Conservation (phyloP, 2,113 vertebrate species). For the Hippocampus mohnikei region DNA sequence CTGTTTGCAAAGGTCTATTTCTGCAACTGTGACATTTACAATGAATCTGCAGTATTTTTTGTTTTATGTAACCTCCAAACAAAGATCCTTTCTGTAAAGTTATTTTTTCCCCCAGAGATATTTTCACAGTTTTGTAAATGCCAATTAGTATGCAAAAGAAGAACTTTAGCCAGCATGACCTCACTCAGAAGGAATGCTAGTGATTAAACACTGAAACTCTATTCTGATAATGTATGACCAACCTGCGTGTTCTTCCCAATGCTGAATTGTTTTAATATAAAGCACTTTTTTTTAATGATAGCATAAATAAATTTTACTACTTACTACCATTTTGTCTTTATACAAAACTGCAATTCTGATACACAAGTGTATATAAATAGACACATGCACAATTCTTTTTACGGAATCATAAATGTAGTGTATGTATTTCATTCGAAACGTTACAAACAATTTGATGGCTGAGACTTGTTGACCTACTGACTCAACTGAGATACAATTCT, state of each 20-base stretch:
- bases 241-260: slow-evolving; percentile 8
- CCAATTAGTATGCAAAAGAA: slow-evolving; percentile 26
- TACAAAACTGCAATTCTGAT: not conserved
- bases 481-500: not conserved
- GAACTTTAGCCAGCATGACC: slow-evolving; percentile 22
- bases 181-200: slow-evolving; percentile 21
- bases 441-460: not conserved
- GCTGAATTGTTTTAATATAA: slow-evolving; percentile 19
- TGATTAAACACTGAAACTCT: slow-evolving; percentile 7
- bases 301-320: slow-evolving; percentile 44
- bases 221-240: slow-evolving; percentile 19
- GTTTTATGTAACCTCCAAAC: slow-evolving; percentile 49
- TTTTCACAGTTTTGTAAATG: slow-evolving; percentile 20
- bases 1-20: slow-evolving; percentile 46
- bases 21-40: slow-evolving; percentile 29
- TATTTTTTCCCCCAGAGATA: slow-evolving; percentile 7
- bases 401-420: too few species aligned
- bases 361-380: not conserved
- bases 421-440: not conserved
- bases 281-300: slow-evolving; percentile 24
- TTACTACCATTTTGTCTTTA: not conserved
- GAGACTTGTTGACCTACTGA: not conserved
- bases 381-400: not conserved
- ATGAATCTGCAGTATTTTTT: slow-evolving; percentile 52
- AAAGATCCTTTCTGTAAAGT: slow-evolving; percentile 38